phyloP scores from a whole-genome alignment of 2,113 vertebrate genomes.

The Mesembrinibis cayennensis region DNA sequence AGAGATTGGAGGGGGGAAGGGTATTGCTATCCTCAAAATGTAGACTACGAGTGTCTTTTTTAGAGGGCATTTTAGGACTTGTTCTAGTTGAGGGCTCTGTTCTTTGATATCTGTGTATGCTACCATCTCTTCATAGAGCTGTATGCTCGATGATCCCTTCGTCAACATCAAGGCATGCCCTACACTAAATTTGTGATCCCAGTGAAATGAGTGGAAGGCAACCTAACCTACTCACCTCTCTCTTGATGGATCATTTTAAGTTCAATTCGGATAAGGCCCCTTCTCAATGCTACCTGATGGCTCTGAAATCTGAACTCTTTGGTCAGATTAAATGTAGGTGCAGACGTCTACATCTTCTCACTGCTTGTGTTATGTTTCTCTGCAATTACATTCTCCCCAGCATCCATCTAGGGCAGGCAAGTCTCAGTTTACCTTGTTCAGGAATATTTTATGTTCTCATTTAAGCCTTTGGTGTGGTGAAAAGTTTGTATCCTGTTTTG shows the following conservation, averaged over 20 bases:
- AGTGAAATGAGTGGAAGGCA: neutral
- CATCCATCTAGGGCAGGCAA: neutral
- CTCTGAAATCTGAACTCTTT: neutral
- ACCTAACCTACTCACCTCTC: neutral
- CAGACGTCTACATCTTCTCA: neutral
- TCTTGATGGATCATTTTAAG: neutral
- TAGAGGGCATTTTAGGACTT: neutral
- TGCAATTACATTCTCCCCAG: neutral
- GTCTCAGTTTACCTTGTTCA: neutral
- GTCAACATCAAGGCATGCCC: neutral
- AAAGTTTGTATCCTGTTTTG: neutral
- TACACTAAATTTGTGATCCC: neutral
- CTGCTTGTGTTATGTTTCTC: neutral
- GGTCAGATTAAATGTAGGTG: neutral
- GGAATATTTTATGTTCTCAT: neutral
- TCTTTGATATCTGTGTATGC: neutral
- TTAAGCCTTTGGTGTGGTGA: neutral
- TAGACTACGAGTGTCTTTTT: neutral
- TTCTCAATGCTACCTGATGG: neutral
- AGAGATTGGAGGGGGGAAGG: neutral
- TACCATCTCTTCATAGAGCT: neutral
- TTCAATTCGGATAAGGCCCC: neutral
- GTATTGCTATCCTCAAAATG: neutral
- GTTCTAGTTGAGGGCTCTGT: neutral
- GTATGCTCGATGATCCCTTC: neutral